Evolutionary conservation across 2,113 vertebrate species (phyloP).

Genomic region (Todiramphus chloris): DNA sequence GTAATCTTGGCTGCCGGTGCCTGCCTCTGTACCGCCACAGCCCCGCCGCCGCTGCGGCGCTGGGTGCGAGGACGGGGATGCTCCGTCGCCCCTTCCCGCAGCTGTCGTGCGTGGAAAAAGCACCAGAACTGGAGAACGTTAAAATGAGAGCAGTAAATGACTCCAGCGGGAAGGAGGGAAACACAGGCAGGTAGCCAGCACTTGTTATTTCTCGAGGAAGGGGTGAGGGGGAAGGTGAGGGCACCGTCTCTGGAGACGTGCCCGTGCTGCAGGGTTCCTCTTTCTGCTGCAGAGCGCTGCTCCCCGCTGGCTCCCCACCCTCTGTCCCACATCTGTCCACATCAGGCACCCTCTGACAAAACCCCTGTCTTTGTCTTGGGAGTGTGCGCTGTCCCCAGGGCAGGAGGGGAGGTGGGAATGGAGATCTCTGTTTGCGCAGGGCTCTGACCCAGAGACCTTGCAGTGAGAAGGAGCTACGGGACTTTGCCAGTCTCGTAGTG

Average conservation of each 20-base stretch:
- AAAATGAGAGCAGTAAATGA: not conserved
- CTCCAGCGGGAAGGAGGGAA: not conserved
- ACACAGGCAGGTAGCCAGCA: rapidly evolving
- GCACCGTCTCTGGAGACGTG: rapidly evolving
- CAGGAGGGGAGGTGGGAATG: not conserved
- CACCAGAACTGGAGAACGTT: rapidly evolving
- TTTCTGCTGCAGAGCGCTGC: not conserved
- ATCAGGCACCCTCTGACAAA: not conserved
- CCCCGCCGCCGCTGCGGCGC: not conserved
- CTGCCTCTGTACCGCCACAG: not conserved
- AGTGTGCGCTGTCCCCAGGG: not conserved
- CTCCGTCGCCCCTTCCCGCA: not conserved
- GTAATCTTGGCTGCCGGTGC: not conserved
- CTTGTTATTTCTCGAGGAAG: not conserved
- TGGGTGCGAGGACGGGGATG: rapidly evolving
- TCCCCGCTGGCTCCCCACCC: not conserved
- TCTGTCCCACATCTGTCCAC: not conserved
- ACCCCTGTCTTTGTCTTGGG: not conserved
- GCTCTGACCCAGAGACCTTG: not conserved
- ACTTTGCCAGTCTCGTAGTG: not conserved
- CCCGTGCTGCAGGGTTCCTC: not conserved
- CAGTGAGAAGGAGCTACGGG: not conserved
- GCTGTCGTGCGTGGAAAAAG: not conserved
- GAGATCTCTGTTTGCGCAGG: not conserved
- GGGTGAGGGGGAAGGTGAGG: not conserved